Base-by-base conservation (phyloP, 2,113 vertebrate genomes). In the Corythornis cristatus region DNA sequence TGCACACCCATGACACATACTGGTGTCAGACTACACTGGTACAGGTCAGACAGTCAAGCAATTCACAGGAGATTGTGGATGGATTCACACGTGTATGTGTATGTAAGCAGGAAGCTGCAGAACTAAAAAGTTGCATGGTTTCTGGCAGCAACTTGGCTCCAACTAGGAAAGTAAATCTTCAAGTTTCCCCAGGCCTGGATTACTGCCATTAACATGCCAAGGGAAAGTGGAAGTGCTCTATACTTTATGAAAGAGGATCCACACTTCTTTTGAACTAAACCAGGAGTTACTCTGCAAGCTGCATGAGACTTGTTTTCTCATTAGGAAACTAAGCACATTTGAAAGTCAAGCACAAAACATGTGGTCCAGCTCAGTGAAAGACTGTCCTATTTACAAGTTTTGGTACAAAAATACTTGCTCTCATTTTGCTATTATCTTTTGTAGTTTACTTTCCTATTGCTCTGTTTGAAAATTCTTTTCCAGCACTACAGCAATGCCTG, bases 341-440 rank as follows among this genome's bases (percentile, higher is more conserved):
- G 20, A 37, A 43, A 94, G 85, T 93, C 88, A 90, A 96, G 93
- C 94, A 93, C 94, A 94, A 89, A 93, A 90, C 53, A 11, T 72
- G 85, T 96, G 94, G 92, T 96, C 94, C 23, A 37, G 89, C 92
- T 91, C 58, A 77, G 95, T 93, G 90, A 94, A 90, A 93, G 86
- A 93, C 90, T 78, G 73, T 91, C 92, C 95, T 68, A 42, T 72
- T 93, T 84, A 91, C 85, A 95, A 96, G 77, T 93, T 96, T 94
- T 92, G 81, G 81, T 98, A 97, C 90, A 97, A 98, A 98, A 98
- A 97, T 97, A 97, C 93, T 96, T 93, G 94, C 56, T 95, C 76
- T 97, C 80, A 13, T 33, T 81, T 88, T 74, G 86, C 33, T 53
- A 12, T 86, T 62, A 61, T 79, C 37, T 73, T 80, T 83, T 65